phyloP scores from a whole-genome alignment of 2,113 vertebrate species.

The Leptosomus discolor region DNA sequence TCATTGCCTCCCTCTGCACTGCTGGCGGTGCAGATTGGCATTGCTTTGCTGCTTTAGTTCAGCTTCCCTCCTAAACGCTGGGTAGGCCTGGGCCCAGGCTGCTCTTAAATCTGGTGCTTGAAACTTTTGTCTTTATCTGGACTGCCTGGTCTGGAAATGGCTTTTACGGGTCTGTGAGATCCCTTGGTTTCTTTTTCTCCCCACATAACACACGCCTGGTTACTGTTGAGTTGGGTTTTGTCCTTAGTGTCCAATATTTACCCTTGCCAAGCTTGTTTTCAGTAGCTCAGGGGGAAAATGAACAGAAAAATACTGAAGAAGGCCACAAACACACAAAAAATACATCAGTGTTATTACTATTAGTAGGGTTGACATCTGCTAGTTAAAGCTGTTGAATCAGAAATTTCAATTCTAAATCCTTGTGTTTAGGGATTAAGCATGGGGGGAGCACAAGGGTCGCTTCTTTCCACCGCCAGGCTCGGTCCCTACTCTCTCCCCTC shows the following conservation, averaged over 20 bases:
- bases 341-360: background rate
- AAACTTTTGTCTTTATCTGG: background rate
- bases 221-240: background rate
- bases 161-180: background rate
- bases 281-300: background rate
- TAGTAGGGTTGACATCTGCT: background rate
- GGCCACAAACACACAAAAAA: background rate
- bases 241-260: background rate
- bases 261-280: background rate
- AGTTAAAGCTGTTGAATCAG: background rate
- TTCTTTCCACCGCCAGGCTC: background rate
- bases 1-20: background rate
- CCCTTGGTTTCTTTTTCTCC: background rate
- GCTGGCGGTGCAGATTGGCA: fast-evolving
- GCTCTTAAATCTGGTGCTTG: background rate
- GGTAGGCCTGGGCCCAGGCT: background rate
- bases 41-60: background rate
- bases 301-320: background rate
- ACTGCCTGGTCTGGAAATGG: background rate
- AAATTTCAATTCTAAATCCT: background rate
- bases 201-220: background rate
- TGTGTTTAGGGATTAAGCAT: background rate
- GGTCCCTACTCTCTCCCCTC: no score
- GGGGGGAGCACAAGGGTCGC: fast-evolving
- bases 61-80: background rate